Conservation (phyloP, 1,140 invertebrate species). For the Drosophila biarmipes region DNA sequence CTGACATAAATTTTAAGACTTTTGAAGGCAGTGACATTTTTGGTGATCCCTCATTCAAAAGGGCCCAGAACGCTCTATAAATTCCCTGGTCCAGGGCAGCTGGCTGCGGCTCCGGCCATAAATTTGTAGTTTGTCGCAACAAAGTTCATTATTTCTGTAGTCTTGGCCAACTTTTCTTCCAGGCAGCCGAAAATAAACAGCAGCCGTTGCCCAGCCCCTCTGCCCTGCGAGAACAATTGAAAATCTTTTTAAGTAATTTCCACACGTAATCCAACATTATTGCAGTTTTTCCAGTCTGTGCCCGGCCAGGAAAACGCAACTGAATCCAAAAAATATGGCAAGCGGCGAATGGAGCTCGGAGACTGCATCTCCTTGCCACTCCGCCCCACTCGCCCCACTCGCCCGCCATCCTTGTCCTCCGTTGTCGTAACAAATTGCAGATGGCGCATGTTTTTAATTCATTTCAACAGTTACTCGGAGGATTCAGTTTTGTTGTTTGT, state of each 20-base stretch:
- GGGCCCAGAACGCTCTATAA: slow-evolving; percentile 17
- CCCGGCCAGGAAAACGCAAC: slow-evolving; percentile 42
- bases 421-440: slow-evolving; percentile 75
- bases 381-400: background rate
- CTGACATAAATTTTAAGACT: too few species aligned
- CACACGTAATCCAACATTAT: slow-evolving; percentile 84
- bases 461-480: slow-evolving; percentile 64
- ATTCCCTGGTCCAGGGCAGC: slow-evolving; percentile 29
- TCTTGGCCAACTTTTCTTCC: slow-evolving; percentile 54
- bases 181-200: slow-evolving; percentile 72
- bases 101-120: slow-evolving; percentile 55
- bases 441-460: slow-evolving; percentile 81
- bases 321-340: slow-evolving; percentile 54
- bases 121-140: slow-evolving; percentile 77
- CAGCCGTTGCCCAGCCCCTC: slow-evolving; percentile 55
- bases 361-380: slow-evolving; percentile 34
- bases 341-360: slow-evolving; percentile 23
- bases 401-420: slow-evolving; percentile 16
- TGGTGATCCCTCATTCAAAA: background rate
- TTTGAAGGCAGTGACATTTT: background rate
- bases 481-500: slow-evolving; percentile 47
- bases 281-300: slow-evolving; percentile 54
- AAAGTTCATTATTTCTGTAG: slow-evolving; percentile 80
- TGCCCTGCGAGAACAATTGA: slow-evolving; percentile 67
- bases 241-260: slow-evolving; percentile 84